phyloP scores from a whole-genome alignment of 2,888 invertebrate species.

The Spodoptera picta region DNA sequence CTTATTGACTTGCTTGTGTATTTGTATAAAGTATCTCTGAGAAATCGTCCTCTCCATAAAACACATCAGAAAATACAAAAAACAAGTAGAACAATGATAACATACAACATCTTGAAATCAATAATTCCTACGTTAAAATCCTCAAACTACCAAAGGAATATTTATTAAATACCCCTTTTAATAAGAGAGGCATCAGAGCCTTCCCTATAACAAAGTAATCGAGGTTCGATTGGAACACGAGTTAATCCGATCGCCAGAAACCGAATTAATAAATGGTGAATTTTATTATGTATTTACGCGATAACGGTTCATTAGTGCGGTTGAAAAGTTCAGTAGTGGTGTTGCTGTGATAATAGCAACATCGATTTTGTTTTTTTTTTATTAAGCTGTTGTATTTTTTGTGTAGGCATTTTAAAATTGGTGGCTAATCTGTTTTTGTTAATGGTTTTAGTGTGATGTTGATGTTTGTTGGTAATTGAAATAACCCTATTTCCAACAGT shows the following conservation, averaged over 20 bases:
- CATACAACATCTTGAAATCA: too few species aligned
- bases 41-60: too few species aligned
- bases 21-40: too few species aligned
- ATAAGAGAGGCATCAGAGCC: constrained; percentile 26
- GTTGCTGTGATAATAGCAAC: constrained; percentile 1
- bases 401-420: background rate
- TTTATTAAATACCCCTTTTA: constrained; percentile 11
- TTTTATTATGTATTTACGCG: constrained; percentile 51
- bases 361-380: constrained; percentile 7
- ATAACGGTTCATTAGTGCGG: constrained; percentile 23
- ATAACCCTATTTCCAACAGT: too few species aligned
- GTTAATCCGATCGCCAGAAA: constrained; percentile 47
- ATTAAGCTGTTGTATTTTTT: background rate
- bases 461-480: too few species aligned
- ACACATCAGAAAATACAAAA: too few species aligned
- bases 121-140: background rate
- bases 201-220: constrained; percentile 45
- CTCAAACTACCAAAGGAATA: constrained; percentile 6
- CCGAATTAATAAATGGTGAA: constrained; percentile 50
- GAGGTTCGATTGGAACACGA: constrained; percentile 27
- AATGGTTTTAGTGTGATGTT: too few species aligned
- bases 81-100: too few species aligned
- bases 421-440: too few species aligned
- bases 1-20: too few species aligned
- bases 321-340: too few species aligned